Evolutionary conservation across 2,113 vertebrate genomes (phyloP).

Genomic region (Scopus umbretta): DNA sequence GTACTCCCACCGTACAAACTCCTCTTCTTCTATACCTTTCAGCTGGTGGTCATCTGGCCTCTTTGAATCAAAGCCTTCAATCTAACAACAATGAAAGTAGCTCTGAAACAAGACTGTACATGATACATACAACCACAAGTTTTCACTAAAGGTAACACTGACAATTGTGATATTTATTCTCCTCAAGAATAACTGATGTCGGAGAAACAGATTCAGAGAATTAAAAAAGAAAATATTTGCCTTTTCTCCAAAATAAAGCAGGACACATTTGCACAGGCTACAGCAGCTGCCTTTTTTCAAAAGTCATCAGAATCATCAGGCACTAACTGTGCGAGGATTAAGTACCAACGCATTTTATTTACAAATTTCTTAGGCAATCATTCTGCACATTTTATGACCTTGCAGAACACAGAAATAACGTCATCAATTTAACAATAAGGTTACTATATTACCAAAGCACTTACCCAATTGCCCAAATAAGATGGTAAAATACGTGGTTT

Average conservation of each 20-base stretch:
- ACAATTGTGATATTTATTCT: neutral
- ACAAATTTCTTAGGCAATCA: neutral
- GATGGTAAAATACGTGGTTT: slow-evolving; percentile 88
- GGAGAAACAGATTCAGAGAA: neutral
- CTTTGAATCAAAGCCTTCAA: slow-evolving; percentile 92
- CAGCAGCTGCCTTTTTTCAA: neutral
- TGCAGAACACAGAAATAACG: neutral
- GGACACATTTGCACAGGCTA: neutral
- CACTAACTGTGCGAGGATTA: neutral
- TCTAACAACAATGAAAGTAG: slow-evolving; percentile 72
- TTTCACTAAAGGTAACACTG: neutral
- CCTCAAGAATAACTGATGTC: neutral
- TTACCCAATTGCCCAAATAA: slow-evolving; percentile 92
- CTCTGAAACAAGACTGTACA: neutral
- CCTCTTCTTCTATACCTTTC: slow-evolving; percentile 80
- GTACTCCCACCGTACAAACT: slow-evolving; percentile 90
- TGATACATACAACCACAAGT: neutral
- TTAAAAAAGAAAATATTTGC: neutral
- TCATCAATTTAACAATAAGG: neutral
- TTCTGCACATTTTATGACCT: neutral
- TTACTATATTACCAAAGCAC: neutral
- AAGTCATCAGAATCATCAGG: neutral
- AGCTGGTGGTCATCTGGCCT: slow-evolving; percentile 91
- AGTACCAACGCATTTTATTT: neutral
- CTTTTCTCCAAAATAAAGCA: neutral